Evolutionary conservation across 2,113 vertebrate genomes (phyloP).

Genomic region (Ariopsis seemanni): DNA sequence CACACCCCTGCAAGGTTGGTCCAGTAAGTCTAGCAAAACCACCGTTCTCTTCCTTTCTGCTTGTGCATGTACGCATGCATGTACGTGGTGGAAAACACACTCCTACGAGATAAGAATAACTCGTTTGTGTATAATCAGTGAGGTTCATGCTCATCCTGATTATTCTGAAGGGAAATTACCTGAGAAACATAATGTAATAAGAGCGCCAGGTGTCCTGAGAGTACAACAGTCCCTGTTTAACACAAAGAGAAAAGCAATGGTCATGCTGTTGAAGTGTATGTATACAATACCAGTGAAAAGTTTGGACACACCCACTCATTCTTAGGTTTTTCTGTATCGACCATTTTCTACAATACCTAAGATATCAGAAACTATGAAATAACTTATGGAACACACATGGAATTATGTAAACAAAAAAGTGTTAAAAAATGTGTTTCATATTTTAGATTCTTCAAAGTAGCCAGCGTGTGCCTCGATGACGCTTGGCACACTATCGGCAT

Average conservation of each 20-base stretch:
- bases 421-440: too few species aligned
- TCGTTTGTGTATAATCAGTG: background rate
- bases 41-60: background rate
- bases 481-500: too few species aligned
- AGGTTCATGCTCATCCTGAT: background rate
- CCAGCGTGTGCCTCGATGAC: too few species aligned
- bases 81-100: background rate
- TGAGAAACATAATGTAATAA: slow-evolving; percentile 20
- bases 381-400: too few species aligned
- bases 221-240: slow-evolving; percentile 13
- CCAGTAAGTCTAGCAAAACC: slow-evolving; percentile 8
- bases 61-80: background rate
- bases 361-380: too few species aligned
- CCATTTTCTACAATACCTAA: too few species aligned
- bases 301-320: too few species aligned
- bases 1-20: slow-evolving; percentile 13
- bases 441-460: too few species aligned
- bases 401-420: too few species aligned
- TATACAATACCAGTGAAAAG: too few species aligned
- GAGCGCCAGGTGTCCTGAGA: slow-evolving; percentile 18
- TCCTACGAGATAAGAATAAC: background rate
- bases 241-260: background rate
- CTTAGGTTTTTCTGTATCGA: too few species aligned
- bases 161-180: slow-evolving; percentile 12
- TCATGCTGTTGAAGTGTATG: background rate